Percentiles rank a stretch among this genome's conserved stretches.
Evolutionary conservation across 1,140 invertebrate genomes (phyloP).

Genomic region (Drosophila seguyi): DNA sequence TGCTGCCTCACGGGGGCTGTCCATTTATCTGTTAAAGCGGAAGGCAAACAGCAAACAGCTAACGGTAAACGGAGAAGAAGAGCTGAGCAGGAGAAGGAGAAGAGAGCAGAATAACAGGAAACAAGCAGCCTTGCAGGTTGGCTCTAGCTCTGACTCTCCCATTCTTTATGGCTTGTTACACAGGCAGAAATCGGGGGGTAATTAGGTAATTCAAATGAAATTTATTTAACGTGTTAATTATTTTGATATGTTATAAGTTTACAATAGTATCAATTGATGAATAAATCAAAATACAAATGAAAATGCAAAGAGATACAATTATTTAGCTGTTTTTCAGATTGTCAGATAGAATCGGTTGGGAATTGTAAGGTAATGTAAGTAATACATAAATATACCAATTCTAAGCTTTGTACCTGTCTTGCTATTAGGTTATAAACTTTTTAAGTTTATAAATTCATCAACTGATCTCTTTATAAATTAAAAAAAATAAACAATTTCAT

Average conservation of each 20-base stretch:
- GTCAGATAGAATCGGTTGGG: background rate
- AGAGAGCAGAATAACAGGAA: slow-evolving; percentile 38
- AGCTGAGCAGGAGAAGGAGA: slow-evolving; percentile 8
- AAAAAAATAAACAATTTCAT: background rate
- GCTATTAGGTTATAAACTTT: no score
- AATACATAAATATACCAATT: background rate
- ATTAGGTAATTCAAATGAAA: background rate
- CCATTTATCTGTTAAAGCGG: slow-evolving; percentile 75
- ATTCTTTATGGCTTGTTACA: slow-evolving; percentile 9
- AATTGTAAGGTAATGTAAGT: background rate
- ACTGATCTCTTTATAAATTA: background rate
- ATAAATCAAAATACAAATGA: no score
- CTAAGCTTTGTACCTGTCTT: no score
- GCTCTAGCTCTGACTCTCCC: background rate
- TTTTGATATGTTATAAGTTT: background rate
- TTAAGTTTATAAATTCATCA: background rate
- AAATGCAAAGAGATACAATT: no score
- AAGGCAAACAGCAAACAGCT: slow-evolving; percentile 51
- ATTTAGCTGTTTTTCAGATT: background rate
- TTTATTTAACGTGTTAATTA: background rate
- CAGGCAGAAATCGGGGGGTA: background rate
- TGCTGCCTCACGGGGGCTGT: slow-evolving; percentile 57
- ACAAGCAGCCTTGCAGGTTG: slow-evolving; percentile 52
- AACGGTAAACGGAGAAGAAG: slow-evolving; percentile 42
- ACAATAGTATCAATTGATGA: background rate